These are phyloP conservation scores for Drosophila virilis DNA, from an alignment of 1,140 invertebrate genomes.

Conservation along the genomic window DNA sequence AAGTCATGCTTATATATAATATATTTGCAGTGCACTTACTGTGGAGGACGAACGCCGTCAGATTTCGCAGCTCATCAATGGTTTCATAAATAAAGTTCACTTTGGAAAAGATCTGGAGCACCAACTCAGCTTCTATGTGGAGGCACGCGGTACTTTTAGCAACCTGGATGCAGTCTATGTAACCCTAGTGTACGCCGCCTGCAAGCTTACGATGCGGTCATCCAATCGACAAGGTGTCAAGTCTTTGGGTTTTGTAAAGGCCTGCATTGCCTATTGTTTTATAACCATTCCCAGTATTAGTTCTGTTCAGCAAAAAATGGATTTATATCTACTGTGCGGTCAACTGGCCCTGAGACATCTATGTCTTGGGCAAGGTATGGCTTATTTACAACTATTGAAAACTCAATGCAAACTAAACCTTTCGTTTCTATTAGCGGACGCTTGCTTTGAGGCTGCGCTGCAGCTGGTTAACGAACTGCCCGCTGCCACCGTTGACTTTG, in stretches of 20 bases:
- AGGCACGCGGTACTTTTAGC: constrained; percentile 93
- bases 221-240: constrained; percentile 91
- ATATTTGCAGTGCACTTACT: constrained; percentile 90
- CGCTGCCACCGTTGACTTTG: constrained; percentile 89
- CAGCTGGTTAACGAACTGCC: constrained; percentile 92
- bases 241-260: constrained; percentile 90
- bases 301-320: constrained; percentile 90
- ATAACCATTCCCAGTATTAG: constrained; percentile 97
- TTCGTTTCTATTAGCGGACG: constrained; percentile 89
- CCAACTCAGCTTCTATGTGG: constrained; percentile 96
- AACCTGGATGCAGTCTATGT: constrained; percentile 95
- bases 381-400: constrained; percentile 48
- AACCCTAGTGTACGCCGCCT: constrained; percentile 94
- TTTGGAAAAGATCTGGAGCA: constrained; percentile 95
- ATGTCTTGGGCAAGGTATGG: constrained; percentile 91
- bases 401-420: constrained; percentile 8
- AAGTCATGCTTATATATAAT: not conserved
- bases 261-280: constrained; percentile 97
- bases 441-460: constrained; percentile 95
- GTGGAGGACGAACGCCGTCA: constrained; percentile 96
- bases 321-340: constrained; percentile 94
- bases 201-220: constrained; percentile 90
- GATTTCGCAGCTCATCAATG: constrained; percentile 93
- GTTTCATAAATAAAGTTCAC: constrained; percentile 91
- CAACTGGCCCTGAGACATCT: constrained; percentile 95